Evolutionary conservation across 2,113 vertebrate species (phyloP), one percentile per base, ranked within the genome.

Genomic region (Indri indri): DNA sequence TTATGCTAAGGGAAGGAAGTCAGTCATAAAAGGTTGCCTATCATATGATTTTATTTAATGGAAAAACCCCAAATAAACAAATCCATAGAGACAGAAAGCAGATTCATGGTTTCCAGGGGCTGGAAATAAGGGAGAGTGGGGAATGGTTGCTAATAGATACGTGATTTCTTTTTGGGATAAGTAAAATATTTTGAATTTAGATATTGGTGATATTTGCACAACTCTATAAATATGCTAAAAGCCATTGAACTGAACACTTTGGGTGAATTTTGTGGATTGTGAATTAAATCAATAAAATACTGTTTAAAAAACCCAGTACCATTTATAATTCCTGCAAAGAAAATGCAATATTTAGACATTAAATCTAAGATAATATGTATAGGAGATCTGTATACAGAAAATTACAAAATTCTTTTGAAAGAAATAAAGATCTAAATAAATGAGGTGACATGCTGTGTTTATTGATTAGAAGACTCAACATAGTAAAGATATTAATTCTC

Each of bases 401-500:
- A 80, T 37, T 52, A 74, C 42, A 92, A 91, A 79, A 45, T 68
- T 10, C 9, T 85, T 88, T 92, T 52, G 40, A 71, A 88, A 84
- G 61, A 95, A 91, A 88, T 63, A 79, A 85, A 91, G 25, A 65
- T 25, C 16, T 37, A 50, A 61, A 65, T 34, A 83, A 84, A 83
- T 42, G 54, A 74, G 79, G 52, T 23, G 4, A 40, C 57, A 59
- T 70, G 77, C 17, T 70, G n/a, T 59, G 52, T 86, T 93, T 90
- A 93, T 37, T 88, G 82, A 91, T 87, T 97, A 91, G 52, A 89
- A 80, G 85, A 71, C 30, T 45, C 59, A 88, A 77, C 23, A 47
- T 42, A 88, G 25, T 66, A 81, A 81, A 59, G n/a, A 57, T 57
- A 45, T 81, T 34, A 87, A 30, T 47, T 59, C 50, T 88, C 68